These are phyloP conservation scores for Esox niger DNA, from an alignment of 2,113 vertebrate genomes.

Conservation along the genomic window DNA sequence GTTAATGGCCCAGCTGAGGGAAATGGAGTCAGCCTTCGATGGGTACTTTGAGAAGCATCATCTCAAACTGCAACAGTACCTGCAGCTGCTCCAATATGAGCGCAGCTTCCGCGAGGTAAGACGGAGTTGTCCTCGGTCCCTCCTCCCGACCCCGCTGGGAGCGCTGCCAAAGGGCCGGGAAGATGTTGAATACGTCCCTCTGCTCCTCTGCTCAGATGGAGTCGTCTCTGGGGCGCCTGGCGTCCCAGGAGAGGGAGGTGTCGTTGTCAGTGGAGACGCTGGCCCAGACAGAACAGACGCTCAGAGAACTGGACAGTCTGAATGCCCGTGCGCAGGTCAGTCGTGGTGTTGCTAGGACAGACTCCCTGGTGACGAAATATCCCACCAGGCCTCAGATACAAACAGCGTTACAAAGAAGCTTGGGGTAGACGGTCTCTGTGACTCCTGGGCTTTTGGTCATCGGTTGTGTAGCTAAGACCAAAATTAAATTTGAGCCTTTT, in stretches of 20 bases:
- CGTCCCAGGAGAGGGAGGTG: constrained; percentile 77
- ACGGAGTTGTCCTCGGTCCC: neutral
- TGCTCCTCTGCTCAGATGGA: constrained; percentile 72
- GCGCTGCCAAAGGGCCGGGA: neutral
- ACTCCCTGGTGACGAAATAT: neutral
- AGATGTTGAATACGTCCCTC: constrained; percentile 18
- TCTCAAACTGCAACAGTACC: constrained; percentile 91
- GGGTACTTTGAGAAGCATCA: constrained; percentile 98
- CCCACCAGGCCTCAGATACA: too few relatives aligned
- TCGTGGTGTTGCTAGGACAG: neutral
- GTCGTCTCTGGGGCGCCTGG: constrained; percentile 77
- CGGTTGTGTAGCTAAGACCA: too few relatives aligned
- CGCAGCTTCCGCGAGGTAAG: constrained; percentile 80
- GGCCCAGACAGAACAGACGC: constrained; percentile 78
- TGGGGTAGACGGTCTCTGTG: too few relatives aligned
- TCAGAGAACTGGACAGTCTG: constrained; percentile 77
- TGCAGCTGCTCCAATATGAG: constrained; percentile 91
- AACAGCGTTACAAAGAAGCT: too few relatives aligned
- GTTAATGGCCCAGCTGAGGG: constrained; percentile 86
- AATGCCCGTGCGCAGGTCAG: constrained; percentile 83
- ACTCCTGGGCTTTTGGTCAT: too few relatives aligned
- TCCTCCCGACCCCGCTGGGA: neutral
- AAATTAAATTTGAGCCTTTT: too few relatives aligned
- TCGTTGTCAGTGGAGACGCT: constrained; percentile 71
- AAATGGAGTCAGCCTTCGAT: constrained; percentile 96